Percentiles rank a stretch among this genome's conserved stretches.
Evolutionary conservation across 2,797 vertebrate species (phyloP).

Genomic region (Eospalax fontanierii): DNA sequence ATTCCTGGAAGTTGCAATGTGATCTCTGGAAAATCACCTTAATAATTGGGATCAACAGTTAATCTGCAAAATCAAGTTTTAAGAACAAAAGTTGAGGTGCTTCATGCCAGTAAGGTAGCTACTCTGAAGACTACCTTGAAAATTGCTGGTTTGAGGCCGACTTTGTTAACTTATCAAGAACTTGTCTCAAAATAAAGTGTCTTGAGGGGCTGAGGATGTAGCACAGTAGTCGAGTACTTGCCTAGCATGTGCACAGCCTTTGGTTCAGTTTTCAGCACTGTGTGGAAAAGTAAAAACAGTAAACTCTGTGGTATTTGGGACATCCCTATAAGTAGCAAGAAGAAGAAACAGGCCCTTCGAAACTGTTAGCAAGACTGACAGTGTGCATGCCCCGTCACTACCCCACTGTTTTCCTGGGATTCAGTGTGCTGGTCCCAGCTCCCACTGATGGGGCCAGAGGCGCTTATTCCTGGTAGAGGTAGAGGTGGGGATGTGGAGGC

Average conservation of each 20-base stretch:
- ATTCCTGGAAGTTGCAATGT: neutral
- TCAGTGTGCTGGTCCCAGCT: neutral
- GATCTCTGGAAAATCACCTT: conserved; percentile 2
- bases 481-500: neutral
- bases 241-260: neutral
- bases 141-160: neutral
- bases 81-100: neutral
- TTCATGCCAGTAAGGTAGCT: neutral
- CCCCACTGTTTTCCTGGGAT: too few species aligned
- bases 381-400: accelerated
- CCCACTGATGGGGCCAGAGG: neutral
- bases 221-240: neutral
- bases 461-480: neutral
- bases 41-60: neutral
- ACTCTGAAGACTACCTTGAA: neutral
- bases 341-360: neutral
- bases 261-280: neutral
- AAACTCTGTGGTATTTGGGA: neutral
- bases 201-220: neutral
- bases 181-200: neutral
- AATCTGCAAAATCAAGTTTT: neutral
- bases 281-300: neutral
- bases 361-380: neutral
- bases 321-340: neutral
- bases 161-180: too few species aligned